Evolutionary conservation across 2,113 vertebrate species (phyloP).

Genomic region (Thamnophis sirtalis): DNA sequence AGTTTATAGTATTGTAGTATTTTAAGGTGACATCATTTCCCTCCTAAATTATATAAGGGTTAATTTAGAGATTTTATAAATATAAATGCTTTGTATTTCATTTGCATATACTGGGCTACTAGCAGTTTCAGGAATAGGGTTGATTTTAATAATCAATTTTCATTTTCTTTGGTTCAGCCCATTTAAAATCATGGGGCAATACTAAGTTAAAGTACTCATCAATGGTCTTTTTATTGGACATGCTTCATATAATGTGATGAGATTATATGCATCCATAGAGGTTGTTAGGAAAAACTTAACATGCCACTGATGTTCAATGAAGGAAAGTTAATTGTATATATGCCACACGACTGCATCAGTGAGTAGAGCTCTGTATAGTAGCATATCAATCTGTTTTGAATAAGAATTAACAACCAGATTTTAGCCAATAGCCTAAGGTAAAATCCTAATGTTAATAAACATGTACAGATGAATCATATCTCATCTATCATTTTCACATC

Average conservation of each 20-base stretch:
- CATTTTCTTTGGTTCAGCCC: constrained; percentile 59
- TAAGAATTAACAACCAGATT: constrained; percentile 62
- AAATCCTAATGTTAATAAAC: constrained; percentile 68
- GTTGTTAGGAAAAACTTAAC: constrained; percentile 72
- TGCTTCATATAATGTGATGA: constrained; percentile 70
- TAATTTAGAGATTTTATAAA: neutral
- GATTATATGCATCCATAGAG: constrained; percentile 61
- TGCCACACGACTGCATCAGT: constrained; percentile 59
- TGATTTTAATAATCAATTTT: constrained; percentile 57
- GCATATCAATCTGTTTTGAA: constrained; percentile 63
- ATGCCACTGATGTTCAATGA: constrained; percentile 67
- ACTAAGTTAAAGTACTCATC: constrained; percentile 65
- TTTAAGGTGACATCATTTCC: neutral
- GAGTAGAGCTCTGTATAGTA: constrained; percentile 56
- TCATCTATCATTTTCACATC: constrained; percentile 60
- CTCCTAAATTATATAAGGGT: neutral
- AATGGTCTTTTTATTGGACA: constrained; percentile 68
- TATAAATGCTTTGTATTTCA: constrained; percentile 50
- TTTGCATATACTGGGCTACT: constrained; percentile 5
- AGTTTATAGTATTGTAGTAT: neutral
- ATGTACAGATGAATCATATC: constrained; percentile 57
- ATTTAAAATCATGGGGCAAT: constrained; percentile 62
- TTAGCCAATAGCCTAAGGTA: constrained; percentile 69
- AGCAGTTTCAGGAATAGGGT: constrained; percentile 38
- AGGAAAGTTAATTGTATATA: constrained; percentile 69